Conservation (phyloP, 2,797 vertebrate species). For the Myotis planiceps region DNA sequence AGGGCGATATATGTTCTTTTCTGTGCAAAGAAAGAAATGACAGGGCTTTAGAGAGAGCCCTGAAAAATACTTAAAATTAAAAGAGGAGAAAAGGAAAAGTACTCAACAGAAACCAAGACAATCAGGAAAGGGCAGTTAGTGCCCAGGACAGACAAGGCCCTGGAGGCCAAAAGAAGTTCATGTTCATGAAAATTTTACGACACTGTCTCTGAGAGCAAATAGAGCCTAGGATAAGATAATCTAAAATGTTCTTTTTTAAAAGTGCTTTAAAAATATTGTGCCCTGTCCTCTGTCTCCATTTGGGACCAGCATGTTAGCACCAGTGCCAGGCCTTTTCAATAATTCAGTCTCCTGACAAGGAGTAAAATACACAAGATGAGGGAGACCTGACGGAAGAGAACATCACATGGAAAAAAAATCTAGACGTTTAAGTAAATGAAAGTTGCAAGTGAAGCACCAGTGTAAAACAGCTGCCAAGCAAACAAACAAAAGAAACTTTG, state of each 20-base stretch:
- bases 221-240: constrained; percentile 36
- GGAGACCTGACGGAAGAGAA: not conserved
- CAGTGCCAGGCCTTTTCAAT: constrained; percentile 35
- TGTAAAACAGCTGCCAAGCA: not conserved
- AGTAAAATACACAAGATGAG: constrained; percentile 22
- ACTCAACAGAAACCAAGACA: not conserved
- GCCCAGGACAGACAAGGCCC: not conserved
- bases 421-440: not conserved
- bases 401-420: not conserved
- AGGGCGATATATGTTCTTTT: not conserved
- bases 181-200: constrained; percentile 59
- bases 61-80: not conserved
- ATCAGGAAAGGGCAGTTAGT: not conserved
- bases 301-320: not conserved
- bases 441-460: not conserved
- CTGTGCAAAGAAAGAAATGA: not conserved
- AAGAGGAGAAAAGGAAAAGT: not conserved
- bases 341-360: constrained; percentile 40
- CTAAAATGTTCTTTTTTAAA: constrained; percentile 38
- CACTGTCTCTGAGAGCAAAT: not conserved
- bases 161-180: constrained; percentile 24
- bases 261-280: constrained; percentile 46
- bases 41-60: not conserved
- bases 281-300: not conserved
- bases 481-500: not conserved